phyloP scores from a whole-genome alignment of 2,113 vertebrate species.

The Trachemys scripta region DNA sequence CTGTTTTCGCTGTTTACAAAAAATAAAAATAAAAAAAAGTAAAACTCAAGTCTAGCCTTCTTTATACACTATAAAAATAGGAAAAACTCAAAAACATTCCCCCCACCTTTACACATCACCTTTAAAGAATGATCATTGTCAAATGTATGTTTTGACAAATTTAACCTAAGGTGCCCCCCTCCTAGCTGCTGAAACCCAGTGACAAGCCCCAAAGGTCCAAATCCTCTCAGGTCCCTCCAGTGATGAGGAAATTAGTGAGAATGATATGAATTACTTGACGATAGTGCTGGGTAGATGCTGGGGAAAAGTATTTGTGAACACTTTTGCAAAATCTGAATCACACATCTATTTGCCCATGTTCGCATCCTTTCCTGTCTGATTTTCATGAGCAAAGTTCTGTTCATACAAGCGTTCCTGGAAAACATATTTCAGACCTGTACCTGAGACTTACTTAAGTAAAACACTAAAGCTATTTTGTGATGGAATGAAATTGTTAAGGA shows the following conservation, averaged over 20 bases:
- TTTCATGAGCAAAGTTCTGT: background rate
- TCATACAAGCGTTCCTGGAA: background rate
- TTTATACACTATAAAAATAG: background rate
- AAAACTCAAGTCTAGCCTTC: background rate
- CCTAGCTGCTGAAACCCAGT: background rate
- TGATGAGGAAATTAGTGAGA: background rate
- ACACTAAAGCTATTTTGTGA: background rate
- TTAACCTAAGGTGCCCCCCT: background rate
- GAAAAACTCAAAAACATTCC: background rate
- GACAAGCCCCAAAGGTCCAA: background rate
- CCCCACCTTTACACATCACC: background rate
- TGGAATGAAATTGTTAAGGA: background rate
- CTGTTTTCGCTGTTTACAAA: background rate
- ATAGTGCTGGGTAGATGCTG: background rate
- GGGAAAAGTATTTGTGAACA: background rate
- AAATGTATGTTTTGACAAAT: background rate
- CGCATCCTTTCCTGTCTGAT: background rate
- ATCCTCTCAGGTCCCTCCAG: background rate
- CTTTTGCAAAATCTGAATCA: background rate
- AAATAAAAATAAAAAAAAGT: background rate
- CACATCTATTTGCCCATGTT: background rate
- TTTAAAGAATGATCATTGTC: background rate
- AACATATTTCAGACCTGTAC: background rate
- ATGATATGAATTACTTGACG: background rate
- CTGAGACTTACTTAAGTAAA: background rate